Evolutionary conservation across 2,888 invertebrate species (phyloP), one percentile per base, ranked within the genome.

Genomic region (Nomada fabriciana): DNA sequence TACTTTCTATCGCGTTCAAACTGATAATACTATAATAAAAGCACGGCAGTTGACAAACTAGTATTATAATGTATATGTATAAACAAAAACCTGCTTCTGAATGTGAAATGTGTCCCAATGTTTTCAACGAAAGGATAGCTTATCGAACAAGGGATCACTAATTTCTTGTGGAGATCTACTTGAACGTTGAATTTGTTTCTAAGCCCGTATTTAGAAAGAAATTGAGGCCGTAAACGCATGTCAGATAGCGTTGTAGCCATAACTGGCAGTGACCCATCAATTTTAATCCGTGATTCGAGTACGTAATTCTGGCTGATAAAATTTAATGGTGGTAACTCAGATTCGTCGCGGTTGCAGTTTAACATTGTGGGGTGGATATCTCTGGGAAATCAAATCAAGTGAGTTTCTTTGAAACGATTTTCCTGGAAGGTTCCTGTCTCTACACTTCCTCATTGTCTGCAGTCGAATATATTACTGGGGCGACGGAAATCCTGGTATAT

Each of bases 261-360:
- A 80, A 76, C 75, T 25, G 67, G 11, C 52, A 47, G 76, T 86
- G 86, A 86, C 77, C 87, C 86, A 86, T 84, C 73, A 76, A 75
- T 82, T 84, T 75, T 84, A 82, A 84, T 84, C 79, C 82, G n/a
- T 60, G 67, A 63, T 71, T 71, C 61, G 74, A 82, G 82, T 75
- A 74, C 86, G 76, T 81, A 76, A 76, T 84, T 68, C 68, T n/a
- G 68, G 5, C 70, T 78, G 86, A 86, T 86, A 86, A 86, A 76
- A 63, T 68, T 73, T 78, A 80, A 78, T 73, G 57, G 65, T 47
- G 61, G 64, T 76, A 72, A 57, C 55, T 64, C 65, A 80, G 80
- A 74, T 78, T 70, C 64, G 59, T 29, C 67, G 70, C 65, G 29
- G 3, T 55, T 29, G 23, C 18, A 67, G 55, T 55, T 72, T 36